Evolutionary conservation across 1,140 invertebrate species (phyloP), one percentile per base, ranked within the genome.

Genomic region (Temnothorax nylanderi): DNA sequence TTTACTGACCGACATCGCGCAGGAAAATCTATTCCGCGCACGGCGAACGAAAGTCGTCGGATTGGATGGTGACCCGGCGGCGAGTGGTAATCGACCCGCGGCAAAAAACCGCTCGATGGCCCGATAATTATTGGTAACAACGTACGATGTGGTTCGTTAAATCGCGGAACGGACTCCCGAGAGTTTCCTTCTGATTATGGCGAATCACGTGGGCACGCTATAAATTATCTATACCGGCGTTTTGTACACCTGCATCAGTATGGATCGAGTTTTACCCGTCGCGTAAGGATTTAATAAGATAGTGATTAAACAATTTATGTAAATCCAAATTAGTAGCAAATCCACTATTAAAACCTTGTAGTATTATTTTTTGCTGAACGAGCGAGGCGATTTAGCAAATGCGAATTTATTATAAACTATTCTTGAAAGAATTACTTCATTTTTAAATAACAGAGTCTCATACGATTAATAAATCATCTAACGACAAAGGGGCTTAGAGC

Each of bases 111-210:
- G 54, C 67, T 47, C 80, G 67, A 82, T 74, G 37, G 67, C 41
- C 41, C 67, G 67, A 82, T 82, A 82, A 82, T 82, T 82, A 74
- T 82, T 60, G 80, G 67, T 56, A 85, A 51, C 47, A 64, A 76
- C 56, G 44, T 78, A 47, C 58, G 47, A 85, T 41, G 44, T 78
- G 58, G 58, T 78, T 78, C 74, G 58, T 85, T 77, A 80, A 85
- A 78, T 78, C 44, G 58, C 58, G n/a, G 44, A 54, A 37, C 37
- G n/a, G 49, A 85, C 58, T 85, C 60, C 54, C 56, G 34, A 51
- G 37, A 58, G 37, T 82, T 82, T 82, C 41, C 69, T 47, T 60
- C 54, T 60, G 26, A 47, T 74, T 47, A 82, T 18, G 26, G 51
- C 13, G 65, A 32, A 71, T 81, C 64, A 65, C 21, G 21, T 60